Conservation (phyloP, 2,113 vertebrate species). For the Larimichthys crocea region DNA sequence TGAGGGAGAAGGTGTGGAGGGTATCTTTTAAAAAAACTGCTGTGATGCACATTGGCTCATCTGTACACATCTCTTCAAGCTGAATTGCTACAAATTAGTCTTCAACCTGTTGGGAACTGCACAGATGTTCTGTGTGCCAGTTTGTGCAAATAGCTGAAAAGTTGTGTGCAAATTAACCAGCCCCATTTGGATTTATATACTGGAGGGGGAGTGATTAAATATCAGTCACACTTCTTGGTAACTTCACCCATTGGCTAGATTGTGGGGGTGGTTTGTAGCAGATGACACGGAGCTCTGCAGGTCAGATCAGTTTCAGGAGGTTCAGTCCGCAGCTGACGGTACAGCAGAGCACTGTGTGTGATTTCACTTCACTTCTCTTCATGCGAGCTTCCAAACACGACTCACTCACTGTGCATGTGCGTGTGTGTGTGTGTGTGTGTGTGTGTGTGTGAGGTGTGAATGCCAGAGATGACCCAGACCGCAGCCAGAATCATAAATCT, state of each 20-base stretch:
- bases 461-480: slow-evolving; percentile 49
- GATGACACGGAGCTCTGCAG: slow-evolving; percentile 21
- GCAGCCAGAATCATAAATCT: slow-evolving; percentile 58
- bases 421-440: background rate
- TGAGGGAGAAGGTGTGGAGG: background rate
- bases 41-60: background rate
- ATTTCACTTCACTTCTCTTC: slow-evolving; percentile 34
- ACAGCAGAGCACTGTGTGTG: background rate
- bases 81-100: background rate
- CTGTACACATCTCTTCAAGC: background rate
- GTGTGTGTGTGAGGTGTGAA: slow-evolving; percentile 35
- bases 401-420: background rate
- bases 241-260: slow-evolving; percentile 18
- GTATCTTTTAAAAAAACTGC: background rate
- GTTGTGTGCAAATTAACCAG: slow-evolving; percentile 8
- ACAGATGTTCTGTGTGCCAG: slow-evolving; percentile 2
- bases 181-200: slow-evolving; percentile 32
- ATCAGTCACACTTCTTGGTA: slow-evolving; percentile 40
- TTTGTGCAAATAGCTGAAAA: slow-evolving; percentile 13
- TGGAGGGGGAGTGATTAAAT: slow-evolving; percentile 34
- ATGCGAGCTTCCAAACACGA: slow-evolving; percentile 9
- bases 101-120: background rate
- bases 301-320: slow-evolving; percentile 50
- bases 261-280: slow-evolving; percentile 5
- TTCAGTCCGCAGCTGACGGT: slow-evolving; percentile 21